Conservation (phyloP, 2,797 vertebrate species). For the Notoglanidium macrostoma region DNA sequence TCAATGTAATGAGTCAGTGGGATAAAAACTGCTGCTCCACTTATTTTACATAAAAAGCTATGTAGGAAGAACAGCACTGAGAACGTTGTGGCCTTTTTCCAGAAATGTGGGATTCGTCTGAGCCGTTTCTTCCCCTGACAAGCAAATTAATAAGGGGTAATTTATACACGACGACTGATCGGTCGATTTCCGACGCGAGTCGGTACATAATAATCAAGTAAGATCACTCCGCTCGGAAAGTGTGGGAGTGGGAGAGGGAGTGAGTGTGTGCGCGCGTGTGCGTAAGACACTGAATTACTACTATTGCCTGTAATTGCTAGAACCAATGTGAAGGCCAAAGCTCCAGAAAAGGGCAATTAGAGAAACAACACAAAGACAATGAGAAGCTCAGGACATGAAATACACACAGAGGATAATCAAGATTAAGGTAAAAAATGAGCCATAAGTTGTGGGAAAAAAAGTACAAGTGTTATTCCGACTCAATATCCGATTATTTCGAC, state of each 20-base stretch:
- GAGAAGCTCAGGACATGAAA: conserved; percentile 2
- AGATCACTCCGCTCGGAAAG: conserved; percentile 35
- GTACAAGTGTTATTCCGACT: no score
- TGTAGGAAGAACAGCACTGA: conserved; percentile 11
- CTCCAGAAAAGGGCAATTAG: conserved; percentile 28
- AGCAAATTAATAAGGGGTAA: conserved; percentile 72
- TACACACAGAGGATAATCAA: not conserved
- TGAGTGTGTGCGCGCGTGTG: not conserved
- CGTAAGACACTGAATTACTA: conserved; percentile 52
- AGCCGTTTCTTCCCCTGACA: conserved; percentile 70
- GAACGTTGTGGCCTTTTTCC: conserved; percentile 57
- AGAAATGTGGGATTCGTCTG: conserved; percentile 60
- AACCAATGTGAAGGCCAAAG: conserved; percentile 37
- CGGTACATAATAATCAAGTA: conserved; percentile 72
- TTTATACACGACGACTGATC: conserved; percentile 70
- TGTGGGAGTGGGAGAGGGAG: conserved; percentile 5
- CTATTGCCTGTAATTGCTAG: conserved; percentile 53
- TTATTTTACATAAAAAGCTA: not conserved
- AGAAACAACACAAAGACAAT: conserved; percentile 2
- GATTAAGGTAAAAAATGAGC: not conserved
- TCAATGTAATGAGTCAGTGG: not conserved
- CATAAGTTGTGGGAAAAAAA: not conserved
- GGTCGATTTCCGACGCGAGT: conserved; percentile 68
- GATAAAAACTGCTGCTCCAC: not conserved
- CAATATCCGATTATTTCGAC: not conserved